Evolutionary conservation across 64 coral and sea anemone species (phyloP), one percentile per base, ranked within the genome.

Genomic region (Platygyra sinensis): DNA sequence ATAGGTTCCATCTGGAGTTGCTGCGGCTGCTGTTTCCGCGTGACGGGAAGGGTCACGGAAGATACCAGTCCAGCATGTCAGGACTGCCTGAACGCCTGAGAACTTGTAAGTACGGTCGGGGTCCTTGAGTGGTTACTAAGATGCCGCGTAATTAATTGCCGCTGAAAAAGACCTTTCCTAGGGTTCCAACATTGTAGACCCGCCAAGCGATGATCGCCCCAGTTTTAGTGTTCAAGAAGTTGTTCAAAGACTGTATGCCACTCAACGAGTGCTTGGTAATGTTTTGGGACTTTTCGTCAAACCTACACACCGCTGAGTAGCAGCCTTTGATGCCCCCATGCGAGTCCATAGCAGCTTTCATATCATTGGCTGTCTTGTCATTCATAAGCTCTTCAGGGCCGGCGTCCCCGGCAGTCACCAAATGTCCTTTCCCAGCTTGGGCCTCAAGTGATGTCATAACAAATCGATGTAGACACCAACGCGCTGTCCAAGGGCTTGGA

Each of bases 281-380:
- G 67, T 46, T 67, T 69, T 88, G 75, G n/a, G 74, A 73, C 30
- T 50, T 74, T 74, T 61, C 54, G 77, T 88, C 75, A 72, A 82
- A 75, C 69, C 72, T 79, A 51, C 74, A 75, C 54, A 82, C 75
- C 32, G 85, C 83, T 30, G 78, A 74, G 27, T 67, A 49, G 54
- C 82, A 86, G 57, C 91, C 83, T 87, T 79, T 76, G 42, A 93
- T 94, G n/a, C n/a, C n/a, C n/a, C n/a, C n/a, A n/a, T n/a, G n/a
- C n/a, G n/a, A n/a, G n/a, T n/a, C n/a, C n/a, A n/a, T n/a, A n/a
- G n/a, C n/a, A n/a, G n/a, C n/a, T n/a, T n/a, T n/a, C n/a, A n/a
- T n/a, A n/a, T n/a, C 92, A 9, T 1, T 52, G 61, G 91, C 92
- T 72, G 85, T 67, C 36, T 74, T 72, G 50, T 93, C 86, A 88